Conservation (phyloP, 2,797 vertebrate species). For the Argentina silus region DNA sequence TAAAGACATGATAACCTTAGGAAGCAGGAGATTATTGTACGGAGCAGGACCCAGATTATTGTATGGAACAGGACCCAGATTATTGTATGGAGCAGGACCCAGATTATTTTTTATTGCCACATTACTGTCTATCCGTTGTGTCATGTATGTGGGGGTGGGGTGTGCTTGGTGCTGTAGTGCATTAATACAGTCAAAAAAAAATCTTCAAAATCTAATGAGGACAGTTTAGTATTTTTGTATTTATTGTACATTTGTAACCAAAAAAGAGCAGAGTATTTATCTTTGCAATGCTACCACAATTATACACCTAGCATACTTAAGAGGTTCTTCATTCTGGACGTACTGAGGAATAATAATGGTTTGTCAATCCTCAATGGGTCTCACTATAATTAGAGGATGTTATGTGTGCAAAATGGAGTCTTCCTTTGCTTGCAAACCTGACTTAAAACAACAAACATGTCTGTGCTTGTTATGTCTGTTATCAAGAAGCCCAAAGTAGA, state of each 20-base stretch:
- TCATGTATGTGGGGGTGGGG: not conserved
- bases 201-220: constrained; percentile 30
- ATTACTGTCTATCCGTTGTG: constrained; percentile 19
- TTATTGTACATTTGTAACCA: constrained; percentile 74
- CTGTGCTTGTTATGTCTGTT: constrained; percentile 49
- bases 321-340: constrained; percentile 51
- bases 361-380: constrained; percentile 21
- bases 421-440: constrained; percentile 43
- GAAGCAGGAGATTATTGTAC: not conserved
- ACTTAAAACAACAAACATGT: constrained; percentile 29
- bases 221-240: constrained; percentile 75
- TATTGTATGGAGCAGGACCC: constrained; percentile 3
- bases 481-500: constrained; percentile 55
- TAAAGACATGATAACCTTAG: constrained; percentile 58
- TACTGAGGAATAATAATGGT: constrained; percentile 8
- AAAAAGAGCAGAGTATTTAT: constrained; percentile 60
- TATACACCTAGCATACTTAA: constrained; percentile 35
- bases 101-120: constrained; percentile 4
- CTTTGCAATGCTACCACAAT: constrained; percentile 46
- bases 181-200: constrained; percentile 34
- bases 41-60: constrained; percentile 3
- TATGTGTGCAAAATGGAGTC: constrained; percentile 17
- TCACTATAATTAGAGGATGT: constrained; percentile 16
- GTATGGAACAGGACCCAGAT: constrained; percentile 14
- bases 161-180: constrained; percentile 27